Percentiles rank a stretch among this genome's conserved stretches.
Evolutionary conservation across 53 echinoderm and acorn worm species (phyloP).

Genomic region (Mesocentrotus franciscanus): DNA sequence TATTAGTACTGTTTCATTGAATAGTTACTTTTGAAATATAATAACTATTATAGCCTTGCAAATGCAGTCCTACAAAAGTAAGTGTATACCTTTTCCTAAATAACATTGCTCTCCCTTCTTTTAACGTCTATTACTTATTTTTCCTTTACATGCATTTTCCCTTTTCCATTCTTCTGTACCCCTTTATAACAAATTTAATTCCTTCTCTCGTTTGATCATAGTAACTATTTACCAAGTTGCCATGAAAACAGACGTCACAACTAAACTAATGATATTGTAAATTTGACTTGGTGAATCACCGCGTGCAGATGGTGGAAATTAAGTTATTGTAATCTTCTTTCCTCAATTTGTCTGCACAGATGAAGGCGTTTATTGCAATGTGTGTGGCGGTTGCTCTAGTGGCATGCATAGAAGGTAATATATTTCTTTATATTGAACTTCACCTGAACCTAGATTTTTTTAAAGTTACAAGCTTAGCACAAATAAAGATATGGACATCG

Average conservation of each 20-base stretch:
- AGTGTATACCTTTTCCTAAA: too few relatives aligned
- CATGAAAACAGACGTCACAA: background rate
- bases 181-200: background rate
- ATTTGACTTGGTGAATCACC: background rate
- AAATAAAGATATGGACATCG: too few relatives aligned
- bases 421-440: background rate
- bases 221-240: background rate
- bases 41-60: too few relatives aligned
- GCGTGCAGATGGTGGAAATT: background rate
- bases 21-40: too few relatives aligned
- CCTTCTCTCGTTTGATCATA: background rate
- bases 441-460: too few relatives aligned
- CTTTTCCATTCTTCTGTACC: background rate
- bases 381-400: conserved; percentile 29
- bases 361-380: conserved; percentile 1
- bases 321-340: background rate
- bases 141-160: background rate
- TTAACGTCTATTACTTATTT: background rate
- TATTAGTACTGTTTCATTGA: too few relatives aligned
- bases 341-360: background rate
- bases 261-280: background rate
- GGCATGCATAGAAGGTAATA: conserved; percentile 10
- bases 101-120: too few relatives aligned
- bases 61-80: too few relatives aligned
- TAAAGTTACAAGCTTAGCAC: too few relatives aligned